Percentiles rank a stretch among this genome's conserved stretches.
Evolutionary conservation across 2,797 vertebrate species (phyloP).

Genomic region (Cephalopachus bancanus): DNA sequence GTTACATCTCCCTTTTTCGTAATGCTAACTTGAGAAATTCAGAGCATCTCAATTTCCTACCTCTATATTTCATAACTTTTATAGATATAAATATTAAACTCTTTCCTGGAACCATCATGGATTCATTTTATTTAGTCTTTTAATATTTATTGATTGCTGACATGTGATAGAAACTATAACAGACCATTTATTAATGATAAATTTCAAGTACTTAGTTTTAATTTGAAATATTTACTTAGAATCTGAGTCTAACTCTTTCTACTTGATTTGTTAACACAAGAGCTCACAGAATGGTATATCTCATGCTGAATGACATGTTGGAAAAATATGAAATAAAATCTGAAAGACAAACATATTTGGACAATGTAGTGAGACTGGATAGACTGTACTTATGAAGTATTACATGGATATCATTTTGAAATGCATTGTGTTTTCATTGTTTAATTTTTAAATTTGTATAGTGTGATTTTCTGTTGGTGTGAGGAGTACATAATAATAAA

Average conservation of each 20-base stretch:
- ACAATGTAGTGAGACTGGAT: neutral
- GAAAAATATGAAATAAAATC: neutral
- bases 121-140: neutral
- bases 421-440: neutral
- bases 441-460: constrained; percentile 12
- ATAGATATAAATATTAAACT: neutral
- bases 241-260: neutral
- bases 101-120: neutral
- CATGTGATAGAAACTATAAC: neutral
- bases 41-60: neutral
- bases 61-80: neutral
- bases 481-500: neutral
- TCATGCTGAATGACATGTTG: neutral
- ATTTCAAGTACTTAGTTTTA: constrained; percentile 16
- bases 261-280: neutral
- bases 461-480: constrained; percentile 2
- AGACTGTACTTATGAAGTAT: neutral
- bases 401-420: neutral
- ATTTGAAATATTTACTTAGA: constrained; percentile 50
- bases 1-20: neutral
- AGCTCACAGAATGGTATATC: neutral
- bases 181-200: neutral
- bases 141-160: neutral
- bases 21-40: neutral
- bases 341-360: constrained; percentile 2